Evolutionary conservation across 1,140 invertebrate genomes (phyloP), one percentile per base, ranked within the genome.

Genomic region (Pachypsylla venusta): DNA sequence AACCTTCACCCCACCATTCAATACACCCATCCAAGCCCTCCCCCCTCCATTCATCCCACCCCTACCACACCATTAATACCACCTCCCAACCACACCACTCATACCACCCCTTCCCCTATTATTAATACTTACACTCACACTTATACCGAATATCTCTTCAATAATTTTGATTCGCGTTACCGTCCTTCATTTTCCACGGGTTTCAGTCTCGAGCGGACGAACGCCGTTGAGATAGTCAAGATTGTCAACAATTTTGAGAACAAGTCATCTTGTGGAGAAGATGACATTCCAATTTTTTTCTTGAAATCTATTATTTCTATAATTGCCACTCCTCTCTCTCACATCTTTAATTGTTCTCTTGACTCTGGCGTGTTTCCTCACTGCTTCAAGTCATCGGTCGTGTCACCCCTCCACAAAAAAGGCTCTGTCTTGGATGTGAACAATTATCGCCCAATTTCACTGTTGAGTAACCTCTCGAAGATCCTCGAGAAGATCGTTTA

Each of bases 281-380:
- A 35, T 35, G 10, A 12, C 30, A 35, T 35, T 12, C 30, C 30
- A 10, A 35, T 35, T 10, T 12, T 16, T 35, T 10, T 35, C 30
- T 12, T 35, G 10, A 35, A 35, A 16, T 12, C 10, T 10, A 16
- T 16, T 35, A 16, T 16, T 35, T 16, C 30, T 12, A 12, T 12
- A 22, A 28, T 63, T 22, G 59, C 30, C 19, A 20, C n/a, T 53
- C 56, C 48, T 12, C 20, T 63, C 13, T 26, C 53, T 14, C 26
- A 59, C 25, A 61, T 66, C 35, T 63, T 60, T 25, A 63, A 60
- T 48, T 53, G 22, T 26, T 64, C 59, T 25, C 20, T 66, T 3
- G 1, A 25, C 1, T 35, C 55, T 16, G 16, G 28, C 12, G 39
- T 55, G 22, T 60, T 60, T 20, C 53, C 58, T 25, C 24, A 59